phyloP scores from a whole-genome alignment of 92 coral and sea anemone genomes.

The Muricea muricata region DNA sequence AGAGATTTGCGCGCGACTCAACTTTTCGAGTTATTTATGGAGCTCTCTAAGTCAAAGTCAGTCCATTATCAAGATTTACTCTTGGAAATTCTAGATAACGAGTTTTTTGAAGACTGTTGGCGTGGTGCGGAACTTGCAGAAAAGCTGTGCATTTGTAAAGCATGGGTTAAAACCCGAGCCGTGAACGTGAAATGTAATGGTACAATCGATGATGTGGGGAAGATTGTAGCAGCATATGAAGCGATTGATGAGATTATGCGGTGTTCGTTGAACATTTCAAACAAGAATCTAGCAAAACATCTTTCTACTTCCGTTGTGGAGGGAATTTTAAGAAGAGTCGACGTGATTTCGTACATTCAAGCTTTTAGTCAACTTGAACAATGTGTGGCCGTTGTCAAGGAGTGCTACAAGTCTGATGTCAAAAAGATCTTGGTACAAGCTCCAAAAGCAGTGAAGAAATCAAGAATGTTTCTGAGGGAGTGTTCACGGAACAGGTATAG shows the following conservation, averaged over 20 bases:
- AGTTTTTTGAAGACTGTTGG: neutral
- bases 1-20: neutral
- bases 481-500: slow-evolving; percentile 10
- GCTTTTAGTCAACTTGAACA: neutral
- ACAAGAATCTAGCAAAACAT: neutral
- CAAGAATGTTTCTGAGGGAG: neutral
- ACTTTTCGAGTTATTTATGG: slow-evolving; percentile 9
- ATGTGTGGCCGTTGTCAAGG: neutral
- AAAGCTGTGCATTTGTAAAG: slow-evolving; percentile 7
- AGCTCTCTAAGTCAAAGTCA: slow-evolving; percentile 3
- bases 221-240: neutral
- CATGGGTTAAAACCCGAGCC: neutral
- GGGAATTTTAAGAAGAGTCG: neutral
- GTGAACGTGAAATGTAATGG: neutral
- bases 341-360: neutral
- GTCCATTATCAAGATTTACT: neutral
- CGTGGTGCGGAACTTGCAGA: neutral
- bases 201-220: neutral
- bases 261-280: neutral
- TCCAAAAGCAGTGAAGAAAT: neutral
- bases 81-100: neutral
- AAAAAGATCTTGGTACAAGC: neutral
- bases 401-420: slow-evolving; percentile 28
- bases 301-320: neutral
- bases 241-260: neutral